These are phyloP conservation scores for Otocyon megalotis DNA, from an alignment of 2,113 vertebrate species.

Conservation along the genomic window DNA sequence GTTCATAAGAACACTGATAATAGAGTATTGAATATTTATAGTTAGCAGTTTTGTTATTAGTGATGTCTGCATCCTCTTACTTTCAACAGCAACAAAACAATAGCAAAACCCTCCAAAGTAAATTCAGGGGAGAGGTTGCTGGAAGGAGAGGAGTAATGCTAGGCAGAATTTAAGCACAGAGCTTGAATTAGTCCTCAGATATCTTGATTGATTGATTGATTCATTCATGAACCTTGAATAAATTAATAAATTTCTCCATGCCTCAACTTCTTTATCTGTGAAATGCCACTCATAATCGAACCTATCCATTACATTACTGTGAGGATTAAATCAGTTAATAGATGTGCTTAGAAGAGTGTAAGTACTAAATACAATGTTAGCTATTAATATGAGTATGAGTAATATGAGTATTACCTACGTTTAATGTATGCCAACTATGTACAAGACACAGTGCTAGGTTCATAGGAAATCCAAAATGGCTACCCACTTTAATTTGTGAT, in stretches of 20 bases:
- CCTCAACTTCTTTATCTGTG: background rate
- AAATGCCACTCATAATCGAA: constrained; percentile 6
- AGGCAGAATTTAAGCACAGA: background rate
- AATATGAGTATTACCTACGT: background rate
- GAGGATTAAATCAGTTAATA: background rate
- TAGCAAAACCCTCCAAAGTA: background rate
- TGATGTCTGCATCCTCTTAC: background rate
- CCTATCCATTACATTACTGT: background rate
- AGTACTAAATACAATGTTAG: background rate
- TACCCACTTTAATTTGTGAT: background rate
- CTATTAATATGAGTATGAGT: background rate
- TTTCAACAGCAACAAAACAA: background rate
- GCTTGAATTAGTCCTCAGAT: background rate
- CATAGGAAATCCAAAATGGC: background rate
- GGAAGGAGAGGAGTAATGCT: background rate
- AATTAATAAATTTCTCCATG: background rate
- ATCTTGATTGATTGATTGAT: background rate
- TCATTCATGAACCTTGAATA: background rate
- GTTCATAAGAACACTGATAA: background rate
- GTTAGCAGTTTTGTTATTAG: background rate
- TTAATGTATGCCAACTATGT: background rate
- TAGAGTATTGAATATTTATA: background rate
- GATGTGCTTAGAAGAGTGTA: background rate
- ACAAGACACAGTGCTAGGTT: background rate
- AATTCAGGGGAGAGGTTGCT: background rate